These are phyloP conservation scores for Andrena dorsata DNA, from an alignment of 2,888 invertebrate genomes.

Conservation along the genomic window DNA sequence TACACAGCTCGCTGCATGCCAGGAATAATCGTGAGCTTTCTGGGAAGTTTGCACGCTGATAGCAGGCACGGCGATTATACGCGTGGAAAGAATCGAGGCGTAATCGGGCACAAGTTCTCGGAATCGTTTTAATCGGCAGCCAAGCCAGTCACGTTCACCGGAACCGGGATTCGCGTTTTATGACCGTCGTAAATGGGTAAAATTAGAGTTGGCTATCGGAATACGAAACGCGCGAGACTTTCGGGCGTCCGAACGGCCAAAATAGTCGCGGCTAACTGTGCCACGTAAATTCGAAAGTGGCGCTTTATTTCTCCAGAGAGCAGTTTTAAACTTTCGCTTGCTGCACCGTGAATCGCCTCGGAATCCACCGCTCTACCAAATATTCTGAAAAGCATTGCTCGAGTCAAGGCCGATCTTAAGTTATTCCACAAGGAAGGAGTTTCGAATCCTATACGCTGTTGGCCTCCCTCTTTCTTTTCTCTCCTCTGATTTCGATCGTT, in stretches of 20 bases:
- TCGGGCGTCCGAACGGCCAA: slow-evolving; percentile 22
- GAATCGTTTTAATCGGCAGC: slow-evolving; percentile 30
- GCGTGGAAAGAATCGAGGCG: background rate
- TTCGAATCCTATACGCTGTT: too few relatives aligned
- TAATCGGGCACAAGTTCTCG: slow-evolving; percentile 15
- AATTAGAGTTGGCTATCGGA: slow-evolving; percentile 37
- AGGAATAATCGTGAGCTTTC: slow-evolving; percentile 1
- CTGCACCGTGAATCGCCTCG: slow-evolving; percentile 16
- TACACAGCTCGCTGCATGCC: too few relatives aligned
- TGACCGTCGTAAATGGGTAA: slow-evolving; percentile 29
- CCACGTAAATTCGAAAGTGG: slow-evolving; percentile 47
- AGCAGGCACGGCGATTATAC: background rate
- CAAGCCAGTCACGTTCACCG: slow-evolving; percentile 12
- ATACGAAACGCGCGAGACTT: slow-evolving; percentile 14
- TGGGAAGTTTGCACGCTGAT: background rate
- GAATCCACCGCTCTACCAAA: slow-evolving; percentile 1
- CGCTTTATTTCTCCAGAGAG: slow-evolving; percentile 34
- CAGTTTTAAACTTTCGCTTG: slow-evolving; percentile 43
- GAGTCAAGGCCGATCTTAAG: slow-evolving; percentile 27
- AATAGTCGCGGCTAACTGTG: slow-evolving; percentile 24
- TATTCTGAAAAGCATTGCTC: slow-evolving; percentile 11
- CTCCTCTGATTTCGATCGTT: background rate
- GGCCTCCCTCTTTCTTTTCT: too few relatives aligned
- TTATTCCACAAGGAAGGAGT: too few relatives aligned
- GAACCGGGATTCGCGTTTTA: slow-evolving; percentile 36